A percentile compares a stretch with the other conserved stretches of the same genome.
Conservation (phyloP, 2,888 invertebrate genomes). For the Sarcophaga rosellei region DNA sequence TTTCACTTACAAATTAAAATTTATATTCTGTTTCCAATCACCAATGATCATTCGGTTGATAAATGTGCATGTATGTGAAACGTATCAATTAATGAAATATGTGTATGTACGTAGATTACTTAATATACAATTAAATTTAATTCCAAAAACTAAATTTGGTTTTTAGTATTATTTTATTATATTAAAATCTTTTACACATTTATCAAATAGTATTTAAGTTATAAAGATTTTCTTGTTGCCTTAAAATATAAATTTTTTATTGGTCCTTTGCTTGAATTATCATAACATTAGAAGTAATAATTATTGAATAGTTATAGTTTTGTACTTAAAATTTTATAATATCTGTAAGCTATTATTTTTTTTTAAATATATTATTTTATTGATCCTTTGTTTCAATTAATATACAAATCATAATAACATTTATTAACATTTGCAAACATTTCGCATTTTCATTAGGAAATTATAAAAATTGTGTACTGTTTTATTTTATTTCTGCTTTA, state of each 20-base stretch:
- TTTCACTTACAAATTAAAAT: not conserved
- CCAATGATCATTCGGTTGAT: not conserved
- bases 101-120: too few relatives aligned
- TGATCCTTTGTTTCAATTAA: not conserved
- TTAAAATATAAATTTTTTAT: too few relatives aligned
- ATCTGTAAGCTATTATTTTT: not conserved
- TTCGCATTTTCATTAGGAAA: not conserved
- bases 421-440: not conserved
- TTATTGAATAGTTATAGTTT: too few relatives aligned
- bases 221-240: not conserved
- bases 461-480: not conserved
- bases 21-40: not conserved
- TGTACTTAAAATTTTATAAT: too few relatives aligned
- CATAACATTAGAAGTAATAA: too few relatives aligned
- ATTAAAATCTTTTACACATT: slow-evolving; percentile 25
- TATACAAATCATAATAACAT: not conserved
- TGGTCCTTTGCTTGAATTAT: too few relatives aligned
- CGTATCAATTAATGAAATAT: too few relatives aligned
- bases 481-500: not conserved
- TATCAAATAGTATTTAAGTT: slow-evolving; percentile 21
- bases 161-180: too few relatives aligned
- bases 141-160: too few relatives aligned
- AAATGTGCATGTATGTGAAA: not conserved
- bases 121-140: too few relatives aligned
- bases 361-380: not conserved